Base-by-base conservation (phyloP, 2,888 invertebrate species). In the Dorcus hopei region DNA sequence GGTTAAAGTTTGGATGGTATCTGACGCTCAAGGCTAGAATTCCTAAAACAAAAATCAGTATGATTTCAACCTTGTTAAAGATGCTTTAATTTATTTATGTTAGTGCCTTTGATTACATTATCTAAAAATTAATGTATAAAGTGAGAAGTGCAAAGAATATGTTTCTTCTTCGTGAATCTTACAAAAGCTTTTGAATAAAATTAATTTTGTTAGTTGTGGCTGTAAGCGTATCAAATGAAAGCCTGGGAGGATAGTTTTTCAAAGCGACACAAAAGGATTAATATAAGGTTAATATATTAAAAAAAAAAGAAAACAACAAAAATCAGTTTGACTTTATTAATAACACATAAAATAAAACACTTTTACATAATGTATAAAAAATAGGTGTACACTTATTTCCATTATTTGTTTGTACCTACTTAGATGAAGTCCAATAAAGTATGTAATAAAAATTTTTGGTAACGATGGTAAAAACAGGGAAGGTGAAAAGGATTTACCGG, bases 1-100 rank as follows among this genome's bases (percentile, higher is more conserved):
- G 19, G 14, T 56, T 56, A 56, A 56, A 56, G 56, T 51, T 56
- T 56, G 26, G 56, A 56, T 47, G 49, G 56, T 45, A 56, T 47
- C 47, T 43, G 56, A 16, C 23, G 51, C 23, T 56, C 56, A 45
- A 26, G 23, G 43, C 47, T 51, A 50, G 47, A 1, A 38, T 45
- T 19, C 56, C 56, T 56, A 56, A 40, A 56, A 56, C 56, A 56
- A 56, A 56, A 54, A 41, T 33, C 26, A 33, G 26, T 33, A 6
- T 33, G 26, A 33, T 33, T 33, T 33, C 1, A 33, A 33, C 26
- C 26, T 33, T 33, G 26, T 33, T 48, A 48, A 49, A 49, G 14
- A 26, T 42, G 26, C 23, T 42, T 52, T 42, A 33, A 43, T 42
- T 23, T 23, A 38, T 19, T 1, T 19, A 9, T 11, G 42, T 41